phyloP scores from a whole-genome alignment of 1,140 invertebrate genomes.

The Zaprionus ghesquierei region DNA sequence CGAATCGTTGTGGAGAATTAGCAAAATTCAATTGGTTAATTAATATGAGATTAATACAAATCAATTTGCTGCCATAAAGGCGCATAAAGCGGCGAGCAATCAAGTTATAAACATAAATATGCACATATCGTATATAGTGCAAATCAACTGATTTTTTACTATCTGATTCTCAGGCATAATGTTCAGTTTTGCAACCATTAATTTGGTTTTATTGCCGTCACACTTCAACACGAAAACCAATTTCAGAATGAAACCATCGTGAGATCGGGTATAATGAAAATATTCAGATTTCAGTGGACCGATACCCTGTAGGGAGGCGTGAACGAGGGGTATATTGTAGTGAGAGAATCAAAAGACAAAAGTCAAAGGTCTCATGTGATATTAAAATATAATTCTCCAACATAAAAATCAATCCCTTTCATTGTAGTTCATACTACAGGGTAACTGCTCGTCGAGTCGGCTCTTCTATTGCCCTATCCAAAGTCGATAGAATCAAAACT shows the following conservation, averaged over 20 bases:
- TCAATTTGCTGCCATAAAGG: constrained; percentile 43
- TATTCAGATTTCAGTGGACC: not conserved
- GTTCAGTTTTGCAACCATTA: constrained; percentile 33
- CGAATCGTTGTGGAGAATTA: constrained; percentile 3
- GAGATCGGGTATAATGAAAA: not conserved
- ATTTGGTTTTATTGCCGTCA: constrained; percentile 42
- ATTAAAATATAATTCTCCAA: not conserved
- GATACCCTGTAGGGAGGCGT: constrained; percentile 9
- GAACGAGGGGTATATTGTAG: not conserved
- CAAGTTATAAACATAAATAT: constrained; percentile 50
- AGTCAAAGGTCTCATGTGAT: not conserved
- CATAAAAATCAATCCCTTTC: no score
- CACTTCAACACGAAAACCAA: constrained; percentile 30
- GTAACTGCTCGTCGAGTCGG: not conserved
- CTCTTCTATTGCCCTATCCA: not conserved
- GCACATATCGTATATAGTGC: constrained; percentile 27
- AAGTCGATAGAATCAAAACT: constrained; percentile 30
- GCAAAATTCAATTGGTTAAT: constrained; percentile 45
- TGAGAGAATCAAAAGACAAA: not conserved
- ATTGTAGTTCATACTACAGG: not conserved
- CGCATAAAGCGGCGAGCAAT: constrained; percentile 40
- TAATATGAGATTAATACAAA: constrained; percentile 52
- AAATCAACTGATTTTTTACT: not conserved
- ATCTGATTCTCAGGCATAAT: constrained; percentile 2
- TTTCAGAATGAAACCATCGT: constrained; percentile 28